These are phyloP conservation scores for Drosophila demipolita DNA, from an alignment of 2,888 invertebrate species.

Conservation along the genomic window DNA sequence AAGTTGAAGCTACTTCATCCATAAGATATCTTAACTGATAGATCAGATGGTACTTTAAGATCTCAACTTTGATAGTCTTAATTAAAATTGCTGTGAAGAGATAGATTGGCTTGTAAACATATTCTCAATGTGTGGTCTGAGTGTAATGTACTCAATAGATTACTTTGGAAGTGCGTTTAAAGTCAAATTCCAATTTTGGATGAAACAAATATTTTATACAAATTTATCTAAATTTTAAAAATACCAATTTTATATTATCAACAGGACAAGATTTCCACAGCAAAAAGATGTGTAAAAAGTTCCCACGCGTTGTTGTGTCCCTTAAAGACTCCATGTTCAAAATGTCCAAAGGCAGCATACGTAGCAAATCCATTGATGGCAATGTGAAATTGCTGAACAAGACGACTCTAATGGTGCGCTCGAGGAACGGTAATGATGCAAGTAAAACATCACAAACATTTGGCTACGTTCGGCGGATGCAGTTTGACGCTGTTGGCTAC, in stretches of 20 bases:
- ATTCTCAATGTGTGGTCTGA: neutral
- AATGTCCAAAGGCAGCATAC: conserved; percentile 1
- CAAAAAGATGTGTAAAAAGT: conserved; percentile 38
- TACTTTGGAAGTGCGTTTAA: neutral
- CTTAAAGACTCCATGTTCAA: conserved; percentile 52
- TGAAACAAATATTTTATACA: neutral
- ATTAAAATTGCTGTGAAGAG: neutral
- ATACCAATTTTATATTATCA: neutral
- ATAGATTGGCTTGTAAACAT: neutral
- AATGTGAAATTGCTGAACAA: conserved; percentile 56
- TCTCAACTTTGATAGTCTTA: neutral
- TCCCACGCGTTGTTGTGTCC: conserved; percentile 63
- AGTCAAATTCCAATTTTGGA: neutral
- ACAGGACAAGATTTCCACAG: neutral
- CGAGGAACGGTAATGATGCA: conserved; percentile 2
- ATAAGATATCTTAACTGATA: neutral
- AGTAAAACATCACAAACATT: neutral
- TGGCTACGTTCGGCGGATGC: conserved; percentile 55
- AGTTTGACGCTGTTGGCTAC: conserved; percentile 75
- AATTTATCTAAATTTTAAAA: neutral
- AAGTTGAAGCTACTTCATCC: neutral
- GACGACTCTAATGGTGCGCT: conserved; percentile 46
- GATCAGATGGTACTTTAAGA: neutral
- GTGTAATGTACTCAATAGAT: neutral
- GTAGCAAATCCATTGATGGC: conserved; percentile 26